Base-by-base conservation (phyloP, 2,113 vertebrate species). In the Actenoides lindsayi region DNA sequence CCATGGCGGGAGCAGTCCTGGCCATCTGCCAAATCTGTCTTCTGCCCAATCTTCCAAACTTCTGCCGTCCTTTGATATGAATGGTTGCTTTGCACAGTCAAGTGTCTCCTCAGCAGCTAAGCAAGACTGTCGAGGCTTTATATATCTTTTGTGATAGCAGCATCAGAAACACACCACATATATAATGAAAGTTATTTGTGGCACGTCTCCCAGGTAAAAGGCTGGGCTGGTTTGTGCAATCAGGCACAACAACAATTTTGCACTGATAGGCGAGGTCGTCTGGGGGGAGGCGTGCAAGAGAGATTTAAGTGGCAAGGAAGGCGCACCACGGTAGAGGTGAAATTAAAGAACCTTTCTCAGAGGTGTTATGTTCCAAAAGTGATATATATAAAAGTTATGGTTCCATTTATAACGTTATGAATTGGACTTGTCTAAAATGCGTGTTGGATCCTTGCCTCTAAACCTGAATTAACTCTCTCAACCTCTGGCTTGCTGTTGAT, bases 111-210 rank as follows among this genome's bases (percentile, higher is more conserved):
- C 93, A 83, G 87, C 89, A 87, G 41, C 82, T 83, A 9, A 76
- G 44, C 56, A 12, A 53, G 83, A 35, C 87, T 39, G 78, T 27
- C 3, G 1, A 54, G 56, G 77, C 81, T 35, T 90, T 94, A 23
- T 28, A 23, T 27, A 83, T 76, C 77, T 82, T 56, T 68, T 41
- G 81, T 87, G 90, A 91, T 48, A 83, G 81, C 77, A 64, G 85
- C 71, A 24, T 95, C 85, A 95, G 80, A 95, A 92, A 73, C 80
- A 60, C 51, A 13, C 41, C 54, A 39, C 46, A 4, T 64, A 83
- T 94, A 73, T 86, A 88, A 95, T 71, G 54, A 63, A 94, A 96
- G 94, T 89, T 94, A 93, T 96, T 94, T 96, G 95, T 91, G 94
- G 71, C 87, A 70, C 20, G 35, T 95, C 79, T 93, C 82, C 83